phyloP scores from a whole-genome alignment of 1,140 invertebrate genomes.

The Temnothorax longispinosus region DNA sequence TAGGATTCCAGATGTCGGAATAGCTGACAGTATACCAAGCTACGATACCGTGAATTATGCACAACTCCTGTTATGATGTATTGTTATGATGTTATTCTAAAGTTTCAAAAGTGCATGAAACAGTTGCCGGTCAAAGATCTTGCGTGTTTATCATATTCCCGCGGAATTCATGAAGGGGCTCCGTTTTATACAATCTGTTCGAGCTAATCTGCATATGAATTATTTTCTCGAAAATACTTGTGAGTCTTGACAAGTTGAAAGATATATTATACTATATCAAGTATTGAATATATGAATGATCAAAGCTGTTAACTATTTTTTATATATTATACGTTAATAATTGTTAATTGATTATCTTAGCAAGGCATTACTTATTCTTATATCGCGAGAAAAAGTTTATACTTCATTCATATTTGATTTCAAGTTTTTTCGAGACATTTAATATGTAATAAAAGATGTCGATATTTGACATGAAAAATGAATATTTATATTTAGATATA shows the following conservation, averaged over 20 bases:
- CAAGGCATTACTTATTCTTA: neutral
- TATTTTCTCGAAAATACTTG: constrained; percentile 47
- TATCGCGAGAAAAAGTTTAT: neutral
- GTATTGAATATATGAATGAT: neutral
- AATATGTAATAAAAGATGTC: neutral
- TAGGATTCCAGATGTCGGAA: constrained; percentile 49
- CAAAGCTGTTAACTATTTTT: neutral
- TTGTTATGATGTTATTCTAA: constrained; percentile 30
- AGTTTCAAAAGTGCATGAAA: constrained; percentile 57
- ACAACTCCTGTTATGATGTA: constrained; percentile 19
- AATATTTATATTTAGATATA: neutral
- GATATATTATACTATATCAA: constrained; percentile 9
- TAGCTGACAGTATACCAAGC: constrained; percentile 46
- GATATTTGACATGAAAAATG: neutral
- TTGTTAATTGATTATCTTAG: no score
- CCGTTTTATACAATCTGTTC: constrained; percentile 42
- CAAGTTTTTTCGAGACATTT: neutral
- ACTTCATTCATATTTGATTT: neutral
- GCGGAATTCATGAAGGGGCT: constrained; percentile 14
- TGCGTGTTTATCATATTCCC: constrained; percentile 52
- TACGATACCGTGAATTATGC: constrained; percentile 34
- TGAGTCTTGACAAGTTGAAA: neutral
- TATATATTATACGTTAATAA: neutral
- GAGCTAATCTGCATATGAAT: constrained; percentile 56
- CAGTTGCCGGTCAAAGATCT: constrained; percentile 56